Evolutionary conservation across 2,797 vertebrate genomes (phyloP).

Genomic region (Fistularia tabacaria): DNA sequence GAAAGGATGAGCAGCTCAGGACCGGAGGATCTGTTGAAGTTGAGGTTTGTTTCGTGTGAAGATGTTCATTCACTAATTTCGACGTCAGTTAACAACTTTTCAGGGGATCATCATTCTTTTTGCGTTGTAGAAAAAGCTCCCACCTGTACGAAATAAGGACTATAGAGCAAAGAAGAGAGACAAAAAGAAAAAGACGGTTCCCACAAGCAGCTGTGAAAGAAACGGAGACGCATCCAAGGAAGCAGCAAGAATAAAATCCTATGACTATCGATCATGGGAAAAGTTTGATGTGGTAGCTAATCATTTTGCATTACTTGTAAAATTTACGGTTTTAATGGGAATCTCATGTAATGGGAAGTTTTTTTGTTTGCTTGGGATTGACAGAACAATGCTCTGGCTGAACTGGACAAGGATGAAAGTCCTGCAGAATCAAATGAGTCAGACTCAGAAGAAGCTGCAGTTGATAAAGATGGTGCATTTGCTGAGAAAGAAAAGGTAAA

Average conservation of each 20-base stretch:
- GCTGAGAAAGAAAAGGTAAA: slow-evolving; percentile 84
- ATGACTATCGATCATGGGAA: slow-evolving; percentile 91
- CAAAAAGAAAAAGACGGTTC: slow-evolving; percentile 77
- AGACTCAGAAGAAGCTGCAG: slow-evolving; percentile 84
- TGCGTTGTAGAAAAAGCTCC: slow-evolving; percentile 74
- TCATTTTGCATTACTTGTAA: too few species aligned
- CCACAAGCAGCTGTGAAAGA: slow-evolving; percentile 63
- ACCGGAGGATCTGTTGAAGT: slow-evolving; percentile 51
- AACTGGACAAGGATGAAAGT: slow-evolving; percentile 87
- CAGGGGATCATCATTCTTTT: not conserved
- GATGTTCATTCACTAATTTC: not conserved
- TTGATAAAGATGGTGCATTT: slow-evolving; percentile 79
- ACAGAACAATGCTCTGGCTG: slow-evolving; percentile 88
- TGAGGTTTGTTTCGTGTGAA: slow-evolving; percentile 40
- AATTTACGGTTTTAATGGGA: too few species aligned
- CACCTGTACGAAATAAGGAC: slow-evolving; percentile 89
- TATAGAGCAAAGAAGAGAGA: slow-evolving; percentile 76
- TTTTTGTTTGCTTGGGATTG: not conserved
- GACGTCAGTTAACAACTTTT: not conserved
- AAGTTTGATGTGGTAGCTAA: slow-evolving; percentile 89
- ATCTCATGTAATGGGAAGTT: not conserved
- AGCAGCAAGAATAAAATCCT: slow-evolving; percentile 80
- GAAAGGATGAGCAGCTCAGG: slow-evolving; percentile 83
- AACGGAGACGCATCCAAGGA: slow-evolving; percentile 71
- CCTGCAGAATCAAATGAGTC: slow-evolving; percentile 86